Percentiles rank a stretch among this genome's conserved stretches.
These are phyloP conservation scores for honey bee (Apis mellifera) DNA, from an alignment of 1,140 invertebrate species.

Conservation along the genomic window DNA sequence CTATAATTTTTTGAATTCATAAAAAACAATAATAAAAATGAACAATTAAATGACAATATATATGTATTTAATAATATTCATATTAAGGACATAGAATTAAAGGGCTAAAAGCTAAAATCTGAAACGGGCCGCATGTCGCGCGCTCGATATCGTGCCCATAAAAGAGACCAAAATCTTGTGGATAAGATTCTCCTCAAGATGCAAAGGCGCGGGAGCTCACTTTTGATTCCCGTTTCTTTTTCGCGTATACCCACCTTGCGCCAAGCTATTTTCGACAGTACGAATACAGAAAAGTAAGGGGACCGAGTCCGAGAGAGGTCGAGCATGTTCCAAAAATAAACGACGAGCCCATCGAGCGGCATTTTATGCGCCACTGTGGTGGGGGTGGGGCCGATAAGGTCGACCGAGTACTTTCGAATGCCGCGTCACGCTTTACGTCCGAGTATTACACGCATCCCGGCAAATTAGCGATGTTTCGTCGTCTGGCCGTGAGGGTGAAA, in stretches of 20 bases:
- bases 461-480: conserved; percentile 16
- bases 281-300: conserved; percentile 62
- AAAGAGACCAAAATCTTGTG: conserved; percentile 22
- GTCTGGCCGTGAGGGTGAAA: not conserved
- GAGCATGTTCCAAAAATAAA: conserved; percentile 65
- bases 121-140: not conserved
- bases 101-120: not conserved
- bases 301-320: conserved; percentile 62
- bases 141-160: conserved; percentile 12
- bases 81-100: too few relatives aligned
- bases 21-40: too few relatives aligned
- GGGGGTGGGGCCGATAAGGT: conserved; percentile 52
- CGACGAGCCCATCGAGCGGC: conserved; percentile 61
- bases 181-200: not conserved
- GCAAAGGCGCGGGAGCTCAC: conserved; percentile 27
- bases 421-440: conserved; percentile 27
- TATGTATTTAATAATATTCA: too few relatives aligned
- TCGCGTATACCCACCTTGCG: conserved; percentile 58
- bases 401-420: conserved; percentile 39
- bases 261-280: conserved; percentile 61
- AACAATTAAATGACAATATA: too few relatives aligned
- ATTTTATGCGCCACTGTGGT: conserved; percentile 38
- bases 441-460: not conserved
- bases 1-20: too few relatives aligned
- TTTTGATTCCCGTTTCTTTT: conserved; percentile 50